Percentiles rank a stretch among this genome's conserved stretches.
These are phyloP conservation scores for Microctonus hyperodae DNA, from an alignment of 2,888 invertebrate species.

Conservation along the genomic window DNA sequence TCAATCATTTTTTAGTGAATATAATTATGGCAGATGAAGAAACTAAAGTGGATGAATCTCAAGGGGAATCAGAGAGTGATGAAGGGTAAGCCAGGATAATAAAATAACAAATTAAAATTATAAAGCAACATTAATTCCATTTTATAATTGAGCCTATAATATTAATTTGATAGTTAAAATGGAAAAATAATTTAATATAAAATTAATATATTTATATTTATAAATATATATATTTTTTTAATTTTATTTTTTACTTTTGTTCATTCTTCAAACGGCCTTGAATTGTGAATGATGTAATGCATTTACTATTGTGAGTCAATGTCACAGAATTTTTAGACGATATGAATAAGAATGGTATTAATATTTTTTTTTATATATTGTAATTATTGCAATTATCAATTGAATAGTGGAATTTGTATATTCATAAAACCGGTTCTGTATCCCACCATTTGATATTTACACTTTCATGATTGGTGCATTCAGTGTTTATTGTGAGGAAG, in stretches of 20 bases:
- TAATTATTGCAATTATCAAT: background rate
- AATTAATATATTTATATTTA: too few species aligned
- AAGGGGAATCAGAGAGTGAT: conserved; percentile 31
- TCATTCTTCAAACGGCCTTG: too few species aligned
- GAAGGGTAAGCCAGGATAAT: conserved; percentile 44
- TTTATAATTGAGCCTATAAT: too few species aligned
- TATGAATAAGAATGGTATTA: background rate
- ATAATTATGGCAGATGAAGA: conserved; percentile 46
- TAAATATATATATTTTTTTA: too few species aligned
- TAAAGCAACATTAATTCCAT: background rate
- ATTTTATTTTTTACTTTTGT: too few species aligned
- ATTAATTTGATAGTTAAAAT: too few species aligned
- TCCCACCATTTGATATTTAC: conserved; percentile 20
- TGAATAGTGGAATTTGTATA: background rate
- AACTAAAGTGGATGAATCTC: conserved; percentile 38
- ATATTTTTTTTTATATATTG: background rate
- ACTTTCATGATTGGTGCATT: conserved; percentile 2
- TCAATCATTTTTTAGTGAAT: background rate
- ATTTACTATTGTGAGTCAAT: background rate
- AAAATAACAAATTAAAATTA: background rate
- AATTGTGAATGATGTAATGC: background rate
- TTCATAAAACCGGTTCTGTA: conserved; percentile 11
- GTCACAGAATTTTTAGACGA: background rate
- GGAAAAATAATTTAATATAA: too few species aligned
- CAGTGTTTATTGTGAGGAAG: background rate